Percentiles rank a stretch among this genome's conserved stretches.
phyloP scores from a whole-genome alignment of 1,140 invertebrate genomes.

The Panagrolaimus sp. region DNA sequence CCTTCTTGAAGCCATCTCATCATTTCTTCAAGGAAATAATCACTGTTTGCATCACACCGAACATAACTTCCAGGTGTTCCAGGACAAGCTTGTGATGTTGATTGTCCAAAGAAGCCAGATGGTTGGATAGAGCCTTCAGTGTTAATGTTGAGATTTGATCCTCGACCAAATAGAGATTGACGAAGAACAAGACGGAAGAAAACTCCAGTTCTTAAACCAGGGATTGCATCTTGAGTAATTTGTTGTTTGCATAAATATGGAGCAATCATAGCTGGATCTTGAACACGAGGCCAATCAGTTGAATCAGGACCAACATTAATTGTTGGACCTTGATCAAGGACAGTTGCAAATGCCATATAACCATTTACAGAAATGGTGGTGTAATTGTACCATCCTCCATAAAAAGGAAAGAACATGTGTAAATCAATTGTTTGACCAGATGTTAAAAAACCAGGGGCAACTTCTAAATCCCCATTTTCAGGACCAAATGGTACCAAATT shows the following conservation, averaged over 20 bases:
- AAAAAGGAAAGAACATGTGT: conserved; percentile 58
- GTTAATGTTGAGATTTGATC: conserved; percentile 48
- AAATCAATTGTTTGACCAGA: conserved; percentile 59
- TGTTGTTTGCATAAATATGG: conserved; percentile 58
- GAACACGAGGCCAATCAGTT: conserved; percentile 57
- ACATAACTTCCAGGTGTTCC: conserved; percentile 54
- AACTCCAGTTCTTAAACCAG: conserved; percentile 52
- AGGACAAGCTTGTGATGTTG: conserved; percentile 44
- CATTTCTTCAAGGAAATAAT: conserved; percentile 58
- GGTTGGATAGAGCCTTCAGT: conserved; percentile 30
- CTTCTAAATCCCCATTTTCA: conserved; percentile 52
- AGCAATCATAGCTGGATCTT: conserved; percentile 59
- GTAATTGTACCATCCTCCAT: conserved; percentile 59
- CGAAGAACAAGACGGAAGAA: conserved; percentile 56
- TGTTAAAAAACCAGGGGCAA: conserved; percentile 55
- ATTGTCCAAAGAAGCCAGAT: conserved; percentile 55
- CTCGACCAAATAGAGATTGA: conserved; percentile 55
- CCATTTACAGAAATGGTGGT: conserved; percentile 59
- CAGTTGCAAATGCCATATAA: conserved; percentile 57
- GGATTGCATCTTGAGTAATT: conserved; percentile 51
- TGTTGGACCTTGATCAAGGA: conserved; percentile 58
- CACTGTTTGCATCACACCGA: conserved; percentile 50
- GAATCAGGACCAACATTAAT: conserved; percentile 56
- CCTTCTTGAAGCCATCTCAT: conserved; percentile 59
- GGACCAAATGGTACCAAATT: conserved; percentile 49